phyloP scores from a whole-genome alignment of 1,140 invertebrate genomes.

The Macrocentrus cingulum region DNA sequence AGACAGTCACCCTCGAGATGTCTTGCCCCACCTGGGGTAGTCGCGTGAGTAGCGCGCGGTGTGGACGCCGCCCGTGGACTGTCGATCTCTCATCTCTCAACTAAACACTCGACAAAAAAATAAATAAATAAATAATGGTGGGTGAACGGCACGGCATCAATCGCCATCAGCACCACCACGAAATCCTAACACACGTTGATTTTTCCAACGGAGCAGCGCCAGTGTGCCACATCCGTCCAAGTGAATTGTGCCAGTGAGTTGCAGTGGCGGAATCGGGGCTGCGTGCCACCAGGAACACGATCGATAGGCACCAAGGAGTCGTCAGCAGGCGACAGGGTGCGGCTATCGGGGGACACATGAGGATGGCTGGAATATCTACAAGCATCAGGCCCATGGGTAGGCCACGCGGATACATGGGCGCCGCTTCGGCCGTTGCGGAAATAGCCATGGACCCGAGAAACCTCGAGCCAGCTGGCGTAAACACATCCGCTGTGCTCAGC shows the following conservation, averaged over 20 bases:
- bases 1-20: constrained; percentile 6
- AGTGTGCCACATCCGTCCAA: constrained; percentile 13
- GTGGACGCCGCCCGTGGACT: constrained; percentile 40
- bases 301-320: constrained; percentile 24
- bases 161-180: no score
- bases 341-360: constrained; percentile 30
- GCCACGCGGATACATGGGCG: constrained; percentile 25
- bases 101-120: neutral
- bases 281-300: neutral
- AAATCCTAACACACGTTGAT: no score
- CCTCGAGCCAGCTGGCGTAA: constrained; percentile 30
- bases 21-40: constrained; percentile 16
- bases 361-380: constrained; percentile 47
- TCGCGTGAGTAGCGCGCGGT: constrained; percentile 37
- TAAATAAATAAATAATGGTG: no score
- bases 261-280: no score
- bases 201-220: no score
- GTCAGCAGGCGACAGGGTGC: constrained; percentile 34
- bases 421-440: constrained; percentile 38
- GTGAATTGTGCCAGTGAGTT: neutral
- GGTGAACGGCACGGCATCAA: no score
- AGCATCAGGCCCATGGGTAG: constrained; percentile 31
- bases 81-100: no score
- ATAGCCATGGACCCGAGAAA: constrained; percentile 51
- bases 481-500: constrained; percentile 10